A percentile compares a stretch with the other conserved stretches of the same genome.
Evolutionary conservation across 2,888 invertebrate species (phyloP).

Genomic region (Lobophora halterata): DNA sequence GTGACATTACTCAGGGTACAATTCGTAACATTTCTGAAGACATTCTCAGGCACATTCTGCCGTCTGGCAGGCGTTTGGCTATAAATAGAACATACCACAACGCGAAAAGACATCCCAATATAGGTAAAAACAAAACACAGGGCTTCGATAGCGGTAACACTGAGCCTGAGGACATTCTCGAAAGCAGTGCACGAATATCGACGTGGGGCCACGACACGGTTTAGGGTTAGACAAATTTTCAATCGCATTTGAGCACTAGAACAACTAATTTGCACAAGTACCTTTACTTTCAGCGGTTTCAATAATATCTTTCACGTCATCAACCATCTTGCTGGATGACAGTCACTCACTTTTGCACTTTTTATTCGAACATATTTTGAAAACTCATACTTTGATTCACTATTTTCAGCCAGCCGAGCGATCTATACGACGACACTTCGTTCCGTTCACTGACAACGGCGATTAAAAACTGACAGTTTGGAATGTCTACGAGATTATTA

Average conservation of each 20-base stretch:
- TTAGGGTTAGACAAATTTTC: slow-evolving; percentile 75
- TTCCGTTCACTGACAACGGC: slow-evolving; percentile 74
- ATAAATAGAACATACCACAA: slow-evolving; percentile 77
- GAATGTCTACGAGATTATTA: slow-evolving; percentile 36
- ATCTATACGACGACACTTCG: slow-evolving; percentile 78
- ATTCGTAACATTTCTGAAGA: slow-evolving; percentile 50
- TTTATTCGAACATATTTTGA: slow-evolving; percentile 80
- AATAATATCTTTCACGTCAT: slow-evolving; percentile 77
- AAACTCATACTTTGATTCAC: slow-evolving; percentile 79
- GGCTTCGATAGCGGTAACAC: slow-evolving; percentile 59
- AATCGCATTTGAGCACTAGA: slow-evolving; percentile 72
- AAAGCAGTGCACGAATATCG: slow-evolving; percentile 69
- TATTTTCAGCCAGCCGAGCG: slow-evolving; percentile 78
- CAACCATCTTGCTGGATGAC: slow-evolving; percentile 80
- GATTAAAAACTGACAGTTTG: slow-evolving; percentile 5
- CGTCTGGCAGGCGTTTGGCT: slow-evolving; percentile 68
- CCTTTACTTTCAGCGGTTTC: slow-evolving; percentile 80
- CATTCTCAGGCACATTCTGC: slow-evolving; percentile 59
- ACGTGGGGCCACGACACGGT: slow-evolving; percentile 79
- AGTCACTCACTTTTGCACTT: slow-evolving; percentile 77
- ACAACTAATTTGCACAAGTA: slow-evolving; percentile 73
- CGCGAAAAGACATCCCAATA: slow-evolving; percentile 73
- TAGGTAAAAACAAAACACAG: slow-evolving; percentile 75
- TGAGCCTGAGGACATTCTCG: slow-evolving; percentile 73
- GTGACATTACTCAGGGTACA: slow-evolving; percentile 36